Conservation (phyloP, 2,113 vertebrate genomes). For the Apodemus sylvaticus region DNA sequence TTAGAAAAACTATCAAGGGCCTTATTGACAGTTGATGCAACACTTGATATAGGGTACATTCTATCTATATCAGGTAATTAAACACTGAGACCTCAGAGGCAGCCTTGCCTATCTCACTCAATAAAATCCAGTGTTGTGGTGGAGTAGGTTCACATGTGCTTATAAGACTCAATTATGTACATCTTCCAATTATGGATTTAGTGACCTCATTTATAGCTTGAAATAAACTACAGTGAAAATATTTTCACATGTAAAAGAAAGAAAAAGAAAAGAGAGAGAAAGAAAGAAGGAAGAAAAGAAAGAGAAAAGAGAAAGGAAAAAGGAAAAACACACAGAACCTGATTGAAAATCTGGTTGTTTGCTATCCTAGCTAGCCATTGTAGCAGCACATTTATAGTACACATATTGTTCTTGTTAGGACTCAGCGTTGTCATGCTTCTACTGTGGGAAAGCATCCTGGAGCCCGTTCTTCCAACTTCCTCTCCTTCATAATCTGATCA, state of each 20-base stretch:
- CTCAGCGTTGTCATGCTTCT: neutral
- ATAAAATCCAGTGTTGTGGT: neutral
- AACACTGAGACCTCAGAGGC: neutral
- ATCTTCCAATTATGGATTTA: slow-evolving; percentile 1
- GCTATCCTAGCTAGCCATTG: neutral
- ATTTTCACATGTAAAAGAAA: neutral
- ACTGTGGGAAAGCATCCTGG: neutral
- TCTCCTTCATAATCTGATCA: neutral
- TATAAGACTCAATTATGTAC: neutral
- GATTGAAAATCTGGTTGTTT: neutral
- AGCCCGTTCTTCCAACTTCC: neutral
- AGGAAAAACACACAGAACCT: neutral
- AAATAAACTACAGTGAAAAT: neutral
- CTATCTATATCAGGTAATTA: neutral
- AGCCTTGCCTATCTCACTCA: neutral
- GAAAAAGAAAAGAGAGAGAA: neutral
- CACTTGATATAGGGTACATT: neutral
- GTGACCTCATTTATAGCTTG: neutral
- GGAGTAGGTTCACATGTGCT: neutral
- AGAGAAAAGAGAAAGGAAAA: neutral
- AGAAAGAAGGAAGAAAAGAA: too few species aligned
- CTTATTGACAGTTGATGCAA: neutral
- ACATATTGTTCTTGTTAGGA: neutral
- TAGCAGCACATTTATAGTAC: neutral
- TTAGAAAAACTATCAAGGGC: neutral